Conservation (phyloP, 2,113 vertebrate species). For the Sorex araneus region DNA sequence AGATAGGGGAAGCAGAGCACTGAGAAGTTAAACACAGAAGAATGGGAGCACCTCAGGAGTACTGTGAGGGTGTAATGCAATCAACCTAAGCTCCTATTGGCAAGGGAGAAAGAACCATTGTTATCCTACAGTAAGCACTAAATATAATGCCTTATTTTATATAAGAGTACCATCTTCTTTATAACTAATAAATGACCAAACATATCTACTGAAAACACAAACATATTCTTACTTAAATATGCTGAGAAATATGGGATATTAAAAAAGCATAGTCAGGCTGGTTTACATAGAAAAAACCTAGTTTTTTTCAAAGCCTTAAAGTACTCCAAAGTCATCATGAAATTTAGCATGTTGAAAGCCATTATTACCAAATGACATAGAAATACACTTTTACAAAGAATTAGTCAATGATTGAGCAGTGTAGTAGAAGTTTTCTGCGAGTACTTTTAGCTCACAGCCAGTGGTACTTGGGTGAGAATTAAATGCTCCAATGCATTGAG, state of each 20-base stretch:
- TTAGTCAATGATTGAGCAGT: not conserved
- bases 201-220: conserved; percentile 12
- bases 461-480: not conserved
- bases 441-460: not conserved
- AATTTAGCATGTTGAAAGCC: not conserved
- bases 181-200: conserved; percentile 6
- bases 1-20: too few relatives aligned
- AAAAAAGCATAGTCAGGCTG: not conserved
- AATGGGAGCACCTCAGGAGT: too few relatives aligned
- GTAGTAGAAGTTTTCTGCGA: not conserved
- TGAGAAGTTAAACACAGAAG: too few relatives aligned
- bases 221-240: not conserved
- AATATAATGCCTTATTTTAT: conserved; percentile 1
- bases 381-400: not conserved
- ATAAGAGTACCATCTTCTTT: conserved; percentile 13
- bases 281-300: not conserved
- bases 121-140: not conserved
- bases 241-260: not conserved
- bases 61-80: too few relatives aligned
- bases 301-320: not conserved
- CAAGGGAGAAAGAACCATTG: too few relatives aligned
- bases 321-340: not conserved
- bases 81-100: too few relatives aligned
- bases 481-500: not conserved
- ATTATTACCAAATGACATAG: not conserved